A percentile compares a stretch with the other conserved stretches of the same genome.
phyloP scores from a whole-genome alignment of 1,140 invertebrate species.

The Nymphalis io region DNA sequence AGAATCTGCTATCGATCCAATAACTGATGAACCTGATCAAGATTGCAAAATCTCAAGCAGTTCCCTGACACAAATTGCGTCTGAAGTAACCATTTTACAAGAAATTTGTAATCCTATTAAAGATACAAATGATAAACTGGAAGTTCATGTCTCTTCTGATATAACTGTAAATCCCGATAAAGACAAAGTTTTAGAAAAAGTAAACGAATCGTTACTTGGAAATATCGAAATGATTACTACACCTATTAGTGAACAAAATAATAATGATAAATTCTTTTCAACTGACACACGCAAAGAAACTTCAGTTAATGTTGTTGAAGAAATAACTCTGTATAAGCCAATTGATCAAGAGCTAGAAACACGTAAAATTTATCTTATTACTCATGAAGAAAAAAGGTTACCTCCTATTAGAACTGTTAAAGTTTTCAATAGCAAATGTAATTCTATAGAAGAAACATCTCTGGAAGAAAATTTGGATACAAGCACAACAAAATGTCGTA shows the following conservation, averaged over 20 bases:
- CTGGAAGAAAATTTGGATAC: background rate
- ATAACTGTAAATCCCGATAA: background rate
- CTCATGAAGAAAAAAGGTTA: slow-evolving; percentile 85
- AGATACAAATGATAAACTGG: background rate
- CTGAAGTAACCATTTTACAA: slow-evolving; percentile 62
- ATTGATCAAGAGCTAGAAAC: slow-evolving; percentile 72
- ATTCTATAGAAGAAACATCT: slow-evolving; percentile 58
- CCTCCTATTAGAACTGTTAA: slow-evolving; percentile 84
- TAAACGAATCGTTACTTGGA: background rate
- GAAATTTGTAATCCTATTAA: slow-evolving; percentile 33
- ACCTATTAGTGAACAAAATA: slow-evolving; percentile 60
- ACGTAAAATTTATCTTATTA: slow-evolving; percentile 84
- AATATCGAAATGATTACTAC: slow-evolving; percentile 15
- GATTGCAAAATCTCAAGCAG: slow-evolving; percentile 30
- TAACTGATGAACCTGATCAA: slow-evolving; percentile 37
- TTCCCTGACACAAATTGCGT: slow-evolving; percentile 49
- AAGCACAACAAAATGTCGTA: background rate
- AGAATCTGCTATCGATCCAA: slow-evolving; percentile 46
- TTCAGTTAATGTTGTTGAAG: slow-evolving; percentile 56
- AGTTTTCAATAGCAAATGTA: slow-evolving; percentile 78
- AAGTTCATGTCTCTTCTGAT: background rate
- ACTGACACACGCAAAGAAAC: slow-evolving; percentile 51
- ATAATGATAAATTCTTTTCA: slow-evolving; percentile 65
- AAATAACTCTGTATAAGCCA: slow-evolving; percentile 56
- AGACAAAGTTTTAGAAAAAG: no score